Conservation (phyloP, 2,113 vertebrate genomes). For the Callorhinus ursinus region DNA sequence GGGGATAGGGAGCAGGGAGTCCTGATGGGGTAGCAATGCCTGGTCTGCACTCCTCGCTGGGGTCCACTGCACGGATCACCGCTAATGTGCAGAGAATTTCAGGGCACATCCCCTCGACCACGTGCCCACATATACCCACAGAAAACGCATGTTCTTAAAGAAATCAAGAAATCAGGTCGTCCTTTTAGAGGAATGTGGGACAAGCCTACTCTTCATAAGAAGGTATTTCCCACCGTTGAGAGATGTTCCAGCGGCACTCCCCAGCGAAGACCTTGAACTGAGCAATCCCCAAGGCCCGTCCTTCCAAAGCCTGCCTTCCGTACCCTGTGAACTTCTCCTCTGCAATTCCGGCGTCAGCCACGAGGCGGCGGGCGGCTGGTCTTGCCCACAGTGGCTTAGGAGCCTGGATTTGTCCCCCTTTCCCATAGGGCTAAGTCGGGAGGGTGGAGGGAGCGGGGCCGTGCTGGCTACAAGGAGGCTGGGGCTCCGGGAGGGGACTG, state of each 20-base stretch:
- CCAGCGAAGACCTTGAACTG: not conserved
- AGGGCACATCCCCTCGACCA: not conserved
- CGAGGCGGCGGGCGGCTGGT: slow-evolving; percentile 67
- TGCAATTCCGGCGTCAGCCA: slow-evolving; percentile 64
- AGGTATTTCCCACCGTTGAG: not conserved
- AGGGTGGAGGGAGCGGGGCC: not conserved
- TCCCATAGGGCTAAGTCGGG: not conserved
- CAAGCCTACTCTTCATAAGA: not conserved
- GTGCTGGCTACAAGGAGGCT: not conserved
- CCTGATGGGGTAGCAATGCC: not conserved
- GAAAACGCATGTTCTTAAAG: not conserved
- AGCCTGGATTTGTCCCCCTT: not conserved
- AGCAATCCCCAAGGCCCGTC: accelerated
- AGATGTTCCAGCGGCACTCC: no score
- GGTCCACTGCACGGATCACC: not conserved
- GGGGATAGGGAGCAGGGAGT: no score
- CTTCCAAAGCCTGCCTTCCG: not conserved
- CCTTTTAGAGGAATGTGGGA: not conserved
- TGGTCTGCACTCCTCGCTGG: not conserved
- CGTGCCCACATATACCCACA: not conserved
- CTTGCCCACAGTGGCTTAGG: not conserved
- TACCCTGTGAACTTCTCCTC: no score
- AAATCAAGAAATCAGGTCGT: not conserved
- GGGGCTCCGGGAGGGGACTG: not conserved
- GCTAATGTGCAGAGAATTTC: not conserved